phyloP scores from a whole-genome alignment of 2,797 vertebrate genomes.

The Acrossocheilus fasciatus region DNA sequence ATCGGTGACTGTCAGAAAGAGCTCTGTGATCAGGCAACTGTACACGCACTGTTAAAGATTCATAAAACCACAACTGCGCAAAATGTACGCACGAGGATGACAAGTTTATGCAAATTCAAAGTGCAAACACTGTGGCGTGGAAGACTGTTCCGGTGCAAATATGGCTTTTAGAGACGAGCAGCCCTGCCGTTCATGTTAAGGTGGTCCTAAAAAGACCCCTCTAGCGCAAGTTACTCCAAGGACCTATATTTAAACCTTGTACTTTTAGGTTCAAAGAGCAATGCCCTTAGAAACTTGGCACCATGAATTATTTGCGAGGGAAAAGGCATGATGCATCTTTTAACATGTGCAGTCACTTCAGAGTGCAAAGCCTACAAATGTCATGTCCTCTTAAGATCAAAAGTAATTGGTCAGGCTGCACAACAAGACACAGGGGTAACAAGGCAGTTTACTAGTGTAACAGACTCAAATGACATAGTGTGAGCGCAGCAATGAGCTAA shows the following conservation, averaged over 20 bases:
- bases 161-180: slow-evolving; percentile 8
- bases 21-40: slow-evolving; percentile 37
- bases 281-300: slow-evolving; percentile 70
- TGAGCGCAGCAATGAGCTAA: slow-evolving; percentile 78
- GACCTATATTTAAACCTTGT: slow-evolving; percentile 76
- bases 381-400: slow-evolving; percentile 96
- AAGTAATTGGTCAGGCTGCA: slow-evolving; percentile 92
- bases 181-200: slow-evolving; percentile 1
- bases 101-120: slow-evolving; percentile 46
- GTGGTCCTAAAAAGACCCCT: slow-evolving; percentile 61
- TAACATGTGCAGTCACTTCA: slow-evolving; percentile 93
- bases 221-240: slow-evolving; percentile 36
- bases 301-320: slow-evolving; percentile 83
- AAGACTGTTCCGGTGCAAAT: slow-evolving; percentile 1
- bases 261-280: slow-evolving; percentile 81
- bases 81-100: neutral
- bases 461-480: slow-evolving; percentile 78
- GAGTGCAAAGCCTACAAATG: slow-evolving; percentile 89
- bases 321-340: slow-evolving; percentile 85
- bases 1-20: slow-evolving; percentile 32
- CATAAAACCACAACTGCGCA: slow-evolving; percentile 24
- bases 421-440: slow-evolving; percentile 77
- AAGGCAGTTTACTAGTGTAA: slow-evolving; percentile 81
- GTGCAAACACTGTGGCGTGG: slow-evolving; percentile 5
- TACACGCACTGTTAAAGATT: slow-evolving; percentile 31